Evolutionary conservation across 2,888 invertebrate genomes (phyloP), one percentile per base, ranked within the genome.

Genomic region (Crepidodera aurea): DNA sequence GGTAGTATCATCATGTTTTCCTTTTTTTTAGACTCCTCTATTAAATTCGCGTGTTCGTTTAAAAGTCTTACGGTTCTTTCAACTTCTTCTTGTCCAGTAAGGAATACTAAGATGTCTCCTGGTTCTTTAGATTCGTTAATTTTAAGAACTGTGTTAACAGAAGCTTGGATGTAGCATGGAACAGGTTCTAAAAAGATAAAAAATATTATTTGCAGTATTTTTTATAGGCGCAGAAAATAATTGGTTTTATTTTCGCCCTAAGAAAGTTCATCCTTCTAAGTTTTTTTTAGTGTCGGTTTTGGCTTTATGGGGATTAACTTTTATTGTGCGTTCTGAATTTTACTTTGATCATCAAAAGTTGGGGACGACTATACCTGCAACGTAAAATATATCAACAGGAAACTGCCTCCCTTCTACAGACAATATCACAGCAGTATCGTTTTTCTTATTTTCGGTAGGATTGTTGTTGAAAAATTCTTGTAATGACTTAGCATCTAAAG

Each of bases 41-140:
- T 84, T 2, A 79, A 79, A 64, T 80, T 84, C 64, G 87, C 86
- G 75, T 90, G 87, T 5, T 86, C 86, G 53, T 85, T 84, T 0
- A 94, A 79, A 0, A 88, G 78, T 25, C 88, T 85, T 1, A 90
- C 84, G 0, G 92, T 93, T 60, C 88, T 82, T 60, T 93, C 89
- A 1, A 98, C 96, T 83, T 98, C 98, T 76, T 98, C 97, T 85
- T 89, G 92, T 13, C 96, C 96, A 0, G 96, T 96, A 1, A 97
- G 84, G 79, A 99, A 99, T 0, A 93, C 93, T 5, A 99, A 81
- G 54, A 99, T 86, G 78, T 98, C 98, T 0, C 98, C 98, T 19
- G 85, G 82, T 0, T 89, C 87, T 77, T 94, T 91, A 12, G 86
- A 87, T 62, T 91, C 87, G 74, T 98, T 96, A 71, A 99, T 93